phyloP scores from a whole-genome alignment of 53 echinoderm and acorn worm genomes.

The Paracentrotus lividus region DNA sequence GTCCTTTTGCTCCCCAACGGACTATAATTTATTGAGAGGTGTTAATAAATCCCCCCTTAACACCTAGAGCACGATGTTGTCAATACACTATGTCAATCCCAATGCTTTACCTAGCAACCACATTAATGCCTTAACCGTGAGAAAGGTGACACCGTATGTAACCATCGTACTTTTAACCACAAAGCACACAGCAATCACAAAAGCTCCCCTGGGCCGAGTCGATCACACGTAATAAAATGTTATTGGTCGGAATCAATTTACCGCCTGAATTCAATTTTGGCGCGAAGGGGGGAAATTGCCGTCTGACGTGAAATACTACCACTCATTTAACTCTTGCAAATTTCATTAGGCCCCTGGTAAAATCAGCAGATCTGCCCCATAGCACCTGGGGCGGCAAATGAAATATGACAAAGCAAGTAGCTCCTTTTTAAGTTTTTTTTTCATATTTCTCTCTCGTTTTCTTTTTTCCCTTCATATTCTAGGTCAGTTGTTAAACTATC shows the following conservation, averaged over 20 bases:
- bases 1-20: too few species aligned
- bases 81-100: background rate
- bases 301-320: slow-evolving; percentile 19
- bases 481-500: background rate
- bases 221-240: slow-evolving; percentile 27
- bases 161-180: slow-evolving; percentile 6
- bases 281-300: slow-evolving; percentile 22
- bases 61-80: background rate
- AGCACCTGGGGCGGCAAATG: background rate
- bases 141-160: slow-evolving; percentile 12
- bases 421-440: background rate
- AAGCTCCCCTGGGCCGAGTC: slow-evolving; percentile 11
- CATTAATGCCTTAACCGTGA: background rate
- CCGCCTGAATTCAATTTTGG: slow-evolving; percentile 7
- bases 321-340: background rate
- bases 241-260: slow-evolving; percentile 30
- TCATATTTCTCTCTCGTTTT: background rate
- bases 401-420: background rate
- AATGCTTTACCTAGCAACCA: background rate
- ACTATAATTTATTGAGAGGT: too few species aligned
- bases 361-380: background rate
- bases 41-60: background rate
- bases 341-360: background rate
- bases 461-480: background rate
- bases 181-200: slow-evolving; percentile 10